Conservation (phyloP, 92 coral and sea anemone genomes). For the Epizoanthus fatuus region DNA sequence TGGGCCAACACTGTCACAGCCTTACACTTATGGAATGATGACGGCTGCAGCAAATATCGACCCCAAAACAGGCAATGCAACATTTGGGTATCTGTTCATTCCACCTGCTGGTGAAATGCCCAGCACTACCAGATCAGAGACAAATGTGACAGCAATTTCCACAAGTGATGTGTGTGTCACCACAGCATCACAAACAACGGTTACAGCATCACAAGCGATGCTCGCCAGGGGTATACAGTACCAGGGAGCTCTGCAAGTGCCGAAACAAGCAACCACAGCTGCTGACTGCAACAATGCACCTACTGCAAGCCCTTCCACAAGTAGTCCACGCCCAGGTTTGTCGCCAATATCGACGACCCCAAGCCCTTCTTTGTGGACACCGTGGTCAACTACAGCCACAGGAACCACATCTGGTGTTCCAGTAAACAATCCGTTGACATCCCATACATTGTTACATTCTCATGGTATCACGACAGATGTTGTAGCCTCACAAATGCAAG, state of each 20-base stretch:
- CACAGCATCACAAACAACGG: neutral
- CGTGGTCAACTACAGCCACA: slow-evolving; percentile 40
- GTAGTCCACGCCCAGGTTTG: neutral
- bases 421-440: neutral
- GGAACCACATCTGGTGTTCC: neutral
- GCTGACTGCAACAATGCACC: slow-evolving; percentile 19
- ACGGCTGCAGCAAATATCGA: slow-evolving; percentile 40
- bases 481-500: neutral
- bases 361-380: slow-evolving; percentile 34
- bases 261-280: neutral
- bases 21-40: slow-evolving; percentile 42
- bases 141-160: neutral
- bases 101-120: slow-evolving; percentile 24
- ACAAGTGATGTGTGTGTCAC: neutral
- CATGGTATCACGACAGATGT: neutral
- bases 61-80: slow-evolving; percentile 43
- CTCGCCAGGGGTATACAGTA: neutral
- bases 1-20: slow-evolving; percentile 5
- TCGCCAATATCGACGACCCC: slow-evolving; percentile 11
- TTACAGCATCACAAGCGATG: neutral
- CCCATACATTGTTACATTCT: slow-evolving; percentile 5
- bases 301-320: slow-evolving; percentile 16
- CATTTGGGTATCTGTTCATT: slow-evolving; percentile 35
- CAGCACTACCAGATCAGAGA: slow-evolving; percentile 23
- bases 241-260: slow-evolving; percentile 6